Evolutionary conservation across 2,888 invertebrate species (phyloP), one percentile per base, ranked within the genome.

Genomic region (Scaptomyza caliginosa): DNA sequence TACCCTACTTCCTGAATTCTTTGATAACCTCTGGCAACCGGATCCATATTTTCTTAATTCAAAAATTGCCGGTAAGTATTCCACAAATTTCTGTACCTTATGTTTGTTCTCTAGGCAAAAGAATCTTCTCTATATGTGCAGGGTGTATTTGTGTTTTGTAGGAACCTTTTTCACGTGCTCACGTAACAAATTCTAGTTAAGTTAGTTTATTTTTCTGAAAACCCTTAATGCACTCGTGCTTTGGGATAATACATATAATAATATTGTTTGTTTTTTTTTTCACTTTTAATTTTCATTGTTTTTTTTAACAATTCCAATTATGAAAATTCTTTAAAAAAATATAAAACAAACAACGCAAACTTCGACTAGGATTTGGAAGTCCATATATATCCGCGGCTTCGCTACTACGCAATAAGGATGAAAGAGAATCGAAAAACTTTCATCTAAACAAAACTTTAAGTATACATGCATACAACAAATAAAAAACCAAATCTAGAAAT

Each of bases 11-110:
- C 94, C 95, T 32, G 95, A 95, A 90, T 95, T 95, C 91, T 95
- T 96, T 79, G 95, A 96, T 85, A 95, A 95, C 89, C 92, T 96
- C n/a, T 96, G 96, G 96, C 96, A 96, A 88, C 96, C 96, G 0
- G 96, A 96, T 91, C 95, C 96, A 23, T 96, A 96, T 90, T 96
- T 96, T 90, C 92, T 96, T 34, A 96, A 96, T 91, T 96, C 96
- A 2, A 96, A 96, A 93, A 94, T 96, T 48, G 95, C 96, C 89
- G 96, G 96, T 96, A 91, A 83, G 79, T 77, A 17, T n/a, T 21
- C 5, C 4, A 28, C 16, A 7, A 3, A 7, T 5, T 24, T 16
- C 16, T 16, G n/a, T n/a, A n/a, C 3, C 7, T 7, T 3, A 13
- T 16, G n/a, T 39, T 39, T 55, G 38, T 46, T 40, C 23, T 13